Percentiles rank a stretch among this genome's conserved stretches.
These are phyloP conservation scores for Tetramorium parvispinum DNA, from an alignment of 1,140 invertebrate species.

Conservation along the genomic window DNA sequence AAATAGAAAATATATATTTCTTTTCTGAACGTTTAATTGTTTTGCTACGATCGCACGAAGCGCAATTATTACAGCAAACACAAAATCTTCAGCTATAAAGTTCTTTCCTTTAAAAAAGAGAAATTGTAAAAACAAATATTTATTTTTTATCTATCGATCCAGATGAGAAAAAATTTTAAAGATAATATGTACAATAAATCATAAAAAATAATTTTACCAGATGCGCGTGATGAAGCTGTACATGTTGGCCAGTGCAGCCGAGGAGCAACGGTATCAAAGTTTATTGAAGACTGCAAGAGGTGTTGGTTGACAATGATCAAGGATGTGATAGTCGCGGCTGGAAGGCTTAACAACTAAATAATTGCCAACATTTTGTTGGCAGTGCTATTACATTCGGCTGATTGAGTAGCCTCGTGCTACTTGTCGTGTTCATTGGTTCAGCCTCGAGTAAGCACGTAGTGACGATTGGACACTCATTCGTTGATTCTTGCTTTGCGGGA, in stretches of 20 bases:
- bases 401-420: slow-evolving; percentile 84
- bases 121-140: background rate
- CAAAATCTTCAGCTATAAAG: background rate
- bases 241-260: slow-evolving; percentile 70
- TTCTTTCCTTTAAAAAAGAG: background rate
- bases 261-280: background rate
- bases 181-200: background rate
- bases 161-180: background rate
- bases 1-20: background rate
- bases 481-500: background rate
- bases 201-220: slow-evolving; percentile 72
- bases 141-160: background rate
- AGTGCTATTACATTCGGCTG: slow-evolving; percentile 81
- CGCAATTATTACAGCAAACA: background rate
- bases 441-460: slow-evolving; percentile 55
- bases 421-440: slow-evolving; percentile 83
- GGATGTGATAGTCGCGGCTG: slow-evolving; percentile 29
- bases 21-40: background rate
- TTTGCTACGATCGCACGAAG: background rate
- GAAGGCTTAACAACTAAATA: slow-evolving; percentile 52
- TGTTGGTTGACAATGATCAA: slow-evolving; percentile 18
- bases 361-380: slow-evolving; percentile 65
- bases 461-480: slow-evolving; percentile 19
- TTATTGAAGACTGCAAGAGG: background rate
- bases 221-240: slow-evolving; percentile 75